These are phyloP conservation scores for Nanorana parkeri DNA, from an alignment of 2,113 vertebrate genomes.

Conservation along the genomic window DNA sequence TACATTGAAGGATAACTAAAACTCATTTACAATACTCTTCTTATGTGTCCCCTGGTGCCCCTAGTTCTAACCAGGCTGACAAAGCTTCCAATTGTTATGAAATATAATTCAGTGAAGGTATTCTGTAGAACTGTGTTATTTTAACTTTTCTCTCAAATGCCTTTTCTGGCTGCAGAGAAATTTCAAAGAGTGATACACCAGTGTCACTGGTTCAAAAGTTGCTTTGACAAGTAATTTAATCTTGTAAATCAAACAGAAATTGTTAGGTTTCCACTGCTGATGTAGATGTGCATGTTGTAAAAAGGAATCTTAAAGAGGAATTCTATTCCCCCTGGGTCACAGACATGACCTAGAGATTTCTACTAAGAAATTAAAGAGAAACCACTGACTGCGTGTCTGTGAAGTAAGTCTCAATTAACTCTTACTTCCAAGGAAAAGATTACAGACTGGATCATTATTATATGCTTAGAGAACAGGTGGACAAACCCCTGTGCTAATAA, in stretches of 20 bases:
- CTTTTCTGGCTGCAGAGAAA: background rate
- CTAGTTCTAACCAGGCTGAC: no score
- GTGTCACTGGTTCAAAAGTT: constrained; percentile 11
- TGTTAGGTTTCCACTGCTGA: background rate
- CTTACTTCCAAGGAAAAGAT: background rate
- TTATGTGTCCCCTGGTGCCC: no score
- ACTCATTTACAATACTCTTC: no score
- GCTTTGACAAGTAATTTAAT: constrained; percentile 29
- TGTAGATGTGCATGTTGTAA: constrained; percentile 1
- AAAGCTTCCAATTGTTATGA: no score
- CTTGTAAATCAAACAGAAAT: constrained; percentile 32
- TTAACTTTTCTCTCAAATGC: constrained; percentile 15
- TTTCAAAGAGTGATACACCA: constrained; percentile 21
- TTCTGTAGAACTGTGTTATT: background rate
- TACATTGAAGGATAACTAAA: no score
- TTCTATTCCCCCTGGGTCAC: constrained; percentile 16
- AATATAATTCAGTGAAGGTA: background rate
- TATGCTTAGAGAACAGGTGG: background rate
- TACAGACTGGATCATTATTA: background rate
- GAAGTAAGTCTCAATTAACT: constrained; percentile 1
- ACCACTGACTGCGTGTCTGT: background rate
- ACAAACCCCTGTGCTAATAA: no score
- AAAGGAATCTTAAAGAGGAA: background rate
- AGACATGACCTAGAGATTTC: background rate
- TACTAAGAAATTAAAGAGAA: background rate